A percentile compares a stretch with the other conserved stretches of the same genome.
Conservation (phyloP, 2,888 invertebrate genomes). For the Tetheella fluctuosa region DNA sequence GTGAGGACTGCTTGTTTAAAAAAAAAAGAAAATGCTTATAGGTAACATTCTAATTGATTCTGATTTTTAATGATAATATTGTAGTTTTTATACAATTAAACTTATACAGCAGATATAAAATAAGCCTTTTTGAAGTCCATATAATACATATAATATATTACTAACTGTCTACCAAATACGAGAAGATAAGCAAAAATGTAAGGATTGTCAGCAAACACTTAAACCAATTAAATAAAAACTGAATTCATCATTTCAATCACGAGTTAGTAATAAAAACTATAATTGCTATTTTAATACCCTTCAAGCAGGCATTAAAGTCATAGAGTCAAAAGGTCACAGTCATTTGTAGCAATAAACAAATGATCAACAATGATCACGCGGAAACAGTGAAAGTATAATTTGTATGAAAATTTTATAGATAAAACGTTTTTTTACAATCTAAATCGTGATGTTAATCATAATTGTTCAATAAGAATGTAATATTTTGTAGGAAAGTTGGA, state of each 20-base stretch:
- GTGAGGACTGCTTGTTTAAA: too few species aligned
- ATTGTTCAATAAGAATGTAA: not conserved
- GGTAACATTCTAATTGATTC: too few species aligned
- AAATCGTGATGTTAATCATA: conserved; percentile 6
- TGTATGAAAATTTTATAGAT: not conserved
- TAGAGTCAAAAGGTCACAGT: conserved; percentile 13
- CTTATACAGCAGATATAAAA: too few species aligned
- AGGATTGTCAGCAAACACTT: too few species aligned
- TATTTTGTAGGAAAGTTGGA: not conserved
- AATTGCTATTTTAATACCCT: not conserved
- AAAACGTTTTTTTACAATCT: conserved; percentile 9
- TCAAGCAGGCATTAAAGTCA: not conserved
- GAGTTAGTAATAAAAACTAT: not conserved
- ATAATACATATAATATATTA: too few species aligned
- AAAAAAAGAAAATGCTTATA: too few species aligned
- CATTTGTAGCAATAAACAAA: conserved; percentile 10
- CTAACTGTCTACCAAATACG: too few species aligned
- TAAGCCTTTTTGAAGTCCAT: too few species aligned
- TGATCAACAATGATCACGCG: conserved; percentile 4
- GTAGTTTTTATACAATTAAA: too few species aligned
- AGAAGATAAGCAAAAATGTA: too few species aligned
- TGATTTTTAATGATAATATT: too few species aligned
- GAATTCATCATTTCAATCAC: not conserved
- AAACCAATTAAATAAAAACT: too few species aligned
- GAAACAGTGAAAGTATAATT: conserved; percentile 8